Percentiles rank a stretch among this genome's conserved stretches.
These are phyloP conservation scores for Procavia capensis DNA, from an alignment of 2,113 vertebrate species.

Conservation along the genomic window DNA sequence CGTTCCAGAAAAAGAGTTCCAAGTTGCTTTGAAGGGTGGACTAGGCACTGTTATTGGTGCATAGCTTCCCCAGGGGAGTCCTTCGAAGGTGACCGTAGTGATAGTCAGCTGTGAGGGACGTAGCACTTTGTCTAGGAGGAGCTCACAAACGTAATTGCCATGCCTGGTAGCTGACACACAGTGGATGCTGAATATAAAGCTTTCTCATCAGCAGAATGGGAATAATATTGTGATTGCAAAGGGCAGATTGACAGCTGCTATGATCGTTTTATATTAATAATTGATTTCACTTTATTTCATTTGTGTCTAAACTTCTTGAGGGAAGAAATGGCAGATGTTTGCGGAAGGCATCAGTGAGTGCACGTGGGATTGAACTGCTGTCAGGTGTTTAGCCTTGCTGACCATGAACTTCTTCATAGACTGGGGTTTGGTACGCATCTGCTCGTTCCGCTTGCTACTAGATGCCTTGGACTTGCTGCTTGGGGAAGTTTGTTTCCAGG, in stretches of 20 bases:
- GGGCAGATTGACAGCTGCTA: background rate
- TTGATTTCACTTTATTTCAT: background rate
- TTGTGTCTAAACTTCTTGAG: background rate
- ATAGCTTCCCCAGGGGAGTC: too few relatives aligned
- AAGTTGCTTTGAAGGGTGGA: too few relatives aligned
- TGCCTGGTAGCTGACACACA: background rate
- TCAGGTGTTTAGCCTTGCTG: background rate
- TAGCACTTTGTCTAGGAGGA: too few relatives aligned
- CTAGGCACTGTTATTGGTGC: too few relatives aligned
- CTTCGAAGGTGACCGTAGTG: too few relatives aligned
- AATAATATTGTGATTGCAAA: background rate
- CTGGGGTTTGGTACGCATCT: background rate
- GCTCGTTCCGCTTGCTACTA: background rate
- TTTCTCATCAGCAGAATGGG: background rate
- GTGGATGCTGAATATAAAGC: background rate
- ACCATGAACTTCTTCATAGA: background rate
- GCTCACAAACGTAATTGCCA: too few relatives aligned
- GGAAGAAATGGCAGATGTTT: background rate
- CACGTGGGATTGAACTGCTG: background rate
- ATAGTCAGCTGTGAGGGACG: too few relatives aligned
- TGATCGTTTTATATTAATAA: background rate
- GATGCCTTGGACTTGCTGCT: too few relatives aligned
- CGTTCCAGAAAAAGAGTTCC: too few relatives aligned
- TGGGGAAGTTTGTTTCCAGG: background rate
- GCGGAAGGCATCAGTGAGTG: background rate